Evolutionary conservation across 2,888 invertebrate species (phyloP), one percentile per base, ranked within the genome.

Genomic region (Meta bourneti): DNA sequence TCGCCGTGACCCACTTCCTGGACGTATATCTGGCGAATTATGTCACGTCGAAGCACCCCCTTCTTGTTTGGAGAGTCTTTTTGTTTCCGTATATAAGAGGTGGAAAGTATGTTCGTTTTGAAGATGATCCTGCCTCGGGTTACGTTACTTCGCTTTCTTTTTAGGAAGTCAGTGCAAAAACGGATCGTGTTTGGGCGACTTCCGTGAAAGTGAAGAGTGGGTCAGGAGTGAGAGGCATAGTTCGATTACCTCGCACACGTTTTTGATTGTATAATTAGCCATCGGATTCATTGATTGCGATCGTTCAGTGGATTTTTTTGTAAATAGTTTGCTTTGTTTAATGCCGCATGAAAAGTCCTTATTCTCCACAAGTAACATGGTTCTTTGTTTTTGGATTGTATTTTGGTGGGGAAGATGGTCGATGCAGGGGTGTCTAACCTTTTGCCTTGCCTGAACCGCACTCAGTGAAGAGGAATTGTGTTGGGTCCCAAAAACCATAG

Each of bases 1-100:
- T 84, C 54, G 49, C 84, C 84, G 61, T 84, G 84, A 84, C 84
- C 84, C n/a, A 54, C 6, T 75, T 84, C 75, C 7, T 4, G 48
- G 75, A 52, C 16, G 61, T 34, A 74, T 80, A 34, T 11, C 20
- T 34, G 19, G 69, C 61, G 7, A 74, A 84, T 61, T 11, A 61
- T 61, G 61, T 61, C 61, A 4, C 61, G 61, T 61, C 61, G 61
- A 61, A 61, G 61, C 61, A 61, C 61, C 61, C 61, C 61, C 61
- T 9, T 61, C 16, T 61, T 61, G 61, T 61, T 61, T 16, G 11
- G 16, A 61, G 11, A 61, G 61, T 61, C 61, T 11, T 61, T 61
- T 61, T 16, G 61, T 61, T 61, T 9, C 34, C 34, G 34, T 34
- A 34, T 34, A 34, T 34, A 34, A 34, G 34, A 34, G 34, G 34